Evolutionary conservation across 2,113 vertebrate species (phyloP).

Genomic region (Tinamus guttatus): DNA sequence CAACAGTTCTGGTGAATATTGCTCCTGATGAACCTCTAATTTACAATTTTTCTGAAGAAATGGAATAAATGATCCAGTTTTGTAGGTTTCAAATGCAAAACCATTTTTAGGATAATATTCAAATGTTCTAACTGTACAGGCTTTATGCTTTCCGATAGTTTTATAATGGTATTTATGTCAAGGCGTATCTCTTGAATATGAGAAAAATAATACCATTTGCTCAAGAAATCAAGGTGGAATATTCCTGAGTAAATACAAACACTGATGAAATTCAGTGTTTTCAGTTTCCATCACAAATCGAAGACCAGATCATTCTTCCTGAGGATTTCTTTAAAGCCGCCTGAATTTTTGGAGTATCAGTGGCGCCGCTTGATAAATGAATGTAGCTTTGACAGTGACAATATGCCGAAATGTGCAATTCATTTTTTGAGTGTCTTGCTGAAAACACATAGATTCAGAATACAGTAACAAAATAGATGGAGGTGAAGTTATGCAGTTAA

Average conservation of each 20-base stretch:
- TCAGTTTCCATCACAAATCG: background rate
- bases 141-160: background rate
- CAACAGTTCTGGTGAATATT: background rate
- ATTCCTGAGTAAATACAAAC: background rate
- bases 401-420: background rate
- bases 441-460: background rate
- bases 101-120: background rate
- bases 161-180: background rate
- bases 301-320: background rate
- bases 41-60: background rate
- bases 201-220: background rate
- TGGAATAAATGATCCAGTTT: background rate
- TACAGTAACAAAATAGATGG: background rate
- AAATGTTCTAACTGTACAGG: background rate
- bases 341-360: background rate
- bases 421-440: background rate
- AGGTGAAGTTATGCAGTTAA: background rate
- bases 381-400: background rate
- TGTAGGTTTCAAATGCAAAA: background rate
- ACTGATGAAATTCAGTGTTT: background rate
- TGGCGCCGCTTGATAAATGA: background rate
- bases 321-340: background rate
- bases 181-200: background rate
- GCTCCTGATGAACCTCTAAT: background rate
- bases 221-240: background rate